These are phyloP conservation scores for Hydra vulgaris DNA, from an alignment of 30 jellyfish, hydroid and myxozoan species.

Conservation along the genomic window DNA sequence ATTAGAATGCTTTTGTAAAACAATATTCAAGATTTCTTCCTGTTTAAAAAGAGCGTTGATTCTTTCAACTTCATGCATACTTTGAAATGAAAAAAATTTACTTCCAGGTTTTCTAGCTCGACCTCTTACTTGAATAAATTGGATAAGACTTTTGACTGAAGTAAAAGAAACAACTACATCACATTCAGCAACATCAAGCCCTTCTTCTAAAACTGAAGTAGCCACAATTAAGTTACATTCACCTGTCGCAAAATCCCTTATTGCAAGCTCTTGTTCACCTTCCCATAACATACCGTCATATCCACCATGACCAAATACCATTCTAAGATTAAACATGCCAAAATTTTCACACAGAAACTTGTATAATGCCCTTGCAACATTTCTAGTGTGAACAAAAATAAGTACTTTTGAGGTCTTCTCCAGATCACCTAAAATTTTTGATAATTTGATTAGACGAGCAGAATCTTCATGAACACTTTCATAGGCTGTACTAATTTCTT, in stretches of 20 bases:
- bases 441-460: conserved; percentile 18
- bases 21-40: conserved; percentile 28
- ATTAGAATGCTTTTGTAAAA: conserved; percentile 29
- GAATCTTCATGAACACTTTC: conserved; percentile 2
- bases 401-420: conserved; percentile 25
- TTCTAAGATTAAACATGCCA: conserved; percentile 27
- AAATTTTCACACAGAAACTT: conserved; percentile 21
- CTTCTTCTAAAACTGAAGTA: conserved; percentile 77
- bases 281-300: conserved; percentile 72
- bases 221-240: conserved; percentile 39
- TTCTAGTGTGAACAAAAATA: conserved; percentile 45
- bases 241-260: conserved; percentile 42
- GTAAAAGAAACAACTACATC: conserved; percentile 61
- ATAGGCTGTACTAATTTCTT: conserved; percentile 13
- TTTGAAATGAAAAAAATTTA: conserved; percentile 31
- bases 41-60: conserved; percentile 22
- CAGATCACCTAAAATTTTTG: conserved; percentile 14
- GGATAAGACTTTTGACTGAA: conserved; percentile 27
- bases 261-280: conserved; percentile 40
- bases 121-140: conserved; percentile 58
- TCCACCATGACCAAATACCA: conserved; percentile 73
- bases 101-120: conserved; percentile 54
- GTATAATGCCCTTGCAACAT: conserved; percentile 13
- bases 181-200: conserved; percentile 61
- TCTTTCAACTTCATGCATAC: conserved; percentile 5